Percentiles rank a stretch among this genome's conserved stretches.
phyloP scores from a whole-genome alignment of 2,797 vertebrate genomes.

The Scolopax rusticola region DNA sequence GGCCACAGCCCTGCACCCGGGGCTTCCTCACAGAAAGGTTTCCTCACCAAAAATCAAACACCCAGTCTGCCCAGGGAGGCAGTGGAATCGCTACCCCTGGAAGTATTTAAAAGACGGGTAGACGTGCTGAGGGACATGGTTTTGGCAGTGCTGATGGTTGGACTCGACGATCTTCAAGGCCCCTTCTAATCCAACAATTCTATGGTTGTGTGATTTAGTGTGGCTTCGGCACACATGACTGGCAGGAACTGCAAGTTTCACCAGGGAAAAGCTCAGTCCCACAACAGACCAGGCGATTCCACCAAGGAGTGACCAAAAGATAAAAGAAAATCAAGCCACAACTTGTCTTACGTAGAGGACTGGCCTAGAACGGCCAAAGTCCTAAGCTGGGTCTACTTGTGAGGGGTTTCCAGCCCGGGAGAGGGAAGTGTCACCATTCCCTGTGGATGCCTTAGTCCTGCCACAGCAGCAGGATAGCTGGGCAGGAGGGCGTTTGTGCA shows the following conservation, averaged over 20 bases:
- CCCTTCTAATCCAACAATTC: background rate
- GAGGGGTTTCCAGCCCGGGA: rapidly evolving
- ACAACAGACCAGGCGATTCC: background rate
- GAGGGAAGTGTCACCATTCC: background rate
- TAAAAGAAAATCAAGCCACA: background rate
- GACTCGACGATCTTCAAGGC: background rate
- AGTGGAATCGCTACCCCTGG: background rate
- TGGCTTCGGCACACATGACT: rapidly evolving
- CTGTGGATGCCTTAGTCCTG: background rate
- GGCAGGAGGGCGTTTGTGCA: rapidly evolving
- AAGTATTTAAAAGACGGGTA: background rate
- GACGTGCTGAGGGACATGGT: background rate
- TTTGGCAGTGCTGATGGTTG: background rate
- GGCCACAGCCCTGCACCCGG: rapidly evolving
- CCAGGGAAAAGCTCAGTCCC: background rate
- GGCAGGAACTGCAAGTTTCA: background rate
- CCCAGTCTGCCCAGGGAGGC: background rate
- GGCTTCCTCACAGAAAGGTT: background rate
- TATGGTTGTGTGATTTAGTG: rapidly evolving
- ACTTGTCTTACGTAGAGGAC: rapidly evolving
- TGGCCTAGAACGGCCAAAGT: background rate
- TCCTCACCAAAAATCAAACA: background rate
- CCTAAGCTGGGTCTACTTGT: rapidly evolving
- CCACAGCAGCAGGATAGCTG: background rate
- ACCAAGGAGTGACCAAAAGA: background rate